Percentiles rank a stretch among this genome's conserved stretches.
These are phyloP conservation scores for Leucania comma DNA, from an alignment of 2,888 invertebrate species.

Conservation along the genomic window DNA sequence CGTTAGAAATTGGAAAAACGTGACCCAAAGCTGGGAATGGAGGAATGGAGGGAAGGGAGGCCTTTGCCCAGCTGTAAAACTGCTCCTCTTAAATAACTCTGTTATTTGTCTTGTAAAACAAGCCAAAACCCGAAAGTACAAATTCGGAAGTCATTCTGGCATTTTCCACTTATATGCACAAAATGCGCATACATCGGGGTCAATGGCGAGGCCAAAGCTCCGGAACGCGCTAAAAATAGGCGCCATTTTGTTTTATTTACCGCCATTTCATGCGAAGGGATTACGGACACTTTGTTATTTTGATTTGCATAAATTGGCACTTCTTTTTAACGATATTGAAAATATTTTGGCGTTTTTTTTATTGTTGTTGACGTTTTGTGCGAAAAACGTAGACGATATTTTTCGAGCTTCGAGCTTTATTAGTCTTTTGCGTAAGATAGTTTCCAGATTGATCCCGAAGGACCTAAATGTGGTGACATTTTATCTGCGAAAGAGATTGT, in stretches of 20 bases:
- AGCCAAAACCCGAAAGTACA: conserved; percentile 11
- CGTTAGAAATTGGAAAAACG: too few relatives aligned
- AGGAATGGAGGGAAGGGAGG: too few relatives aligned
- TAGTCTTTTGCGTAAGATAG: not conserved
- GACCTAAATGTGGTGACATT: not conserved
- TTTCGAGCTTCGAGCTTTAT: not conserved
- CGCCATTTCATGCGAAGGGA: conserved; percentile 14
- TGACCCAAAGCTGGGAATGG: too few relatives aligned
- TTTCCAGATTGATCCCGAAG: not conserved
- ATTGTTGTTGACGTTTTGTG: not conserved
- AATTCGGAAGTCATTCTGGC: conserved; percentile 32
- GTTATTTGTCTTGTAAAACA: not conserved
- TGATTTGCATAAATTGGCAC: conserved; percentile 8
- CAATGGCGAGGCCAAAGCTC: conserved; percentile 52
- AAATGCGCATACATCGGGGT: conserved; percentile 20
- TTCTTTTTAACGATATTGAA: conserved; percentile 14
- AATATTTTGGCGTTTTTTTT: conserved; percentile 18
- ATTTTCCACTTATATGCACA: conserved; percentile 13
- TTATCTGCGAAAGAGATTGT: not conserved
- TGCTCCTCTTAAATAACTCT: too few relatives aligned
- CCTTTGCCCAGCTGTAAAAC: too few relatives aligned
- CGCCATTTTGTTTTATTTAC: conserved; percentile 71
- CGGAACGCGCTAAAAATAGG: conserved; percentile 69
- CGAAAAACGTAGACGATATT: not conserved
- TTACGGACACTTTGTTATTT: conserved; percentile 18